These are phyloP conservation scores for Tokudaia muenninki DNA, from an alignment of 2,797 vertebrate species.

Conservation along the genomic window DNA sequence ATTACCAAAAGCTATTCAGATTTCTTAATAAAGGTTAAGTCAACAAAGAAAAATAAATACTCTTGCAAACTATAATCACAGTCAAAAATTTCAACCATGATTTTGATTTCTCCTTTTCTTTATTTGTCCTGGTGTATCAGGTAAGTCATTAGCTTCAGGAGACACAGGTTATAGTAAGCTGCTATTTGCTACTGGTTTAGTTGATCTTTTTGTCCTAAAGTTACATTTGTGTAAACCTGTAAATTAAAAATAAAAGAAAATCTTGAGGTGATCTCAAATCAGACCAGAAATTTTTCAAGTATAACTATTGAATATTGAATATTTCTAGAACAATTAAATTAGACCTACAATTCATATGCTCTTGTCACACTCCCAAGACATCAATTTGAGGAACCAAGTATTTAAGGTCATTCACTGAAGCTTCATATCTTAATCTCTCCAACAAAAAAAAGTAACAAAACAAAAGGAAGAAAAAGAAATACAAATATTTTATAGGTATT, in stretches of 20 bases:
- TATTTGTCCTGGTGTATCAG: not conserved
- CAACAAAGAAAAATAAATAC: conserved; percentile 43
- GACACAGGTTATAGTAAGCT: too few species aligned
- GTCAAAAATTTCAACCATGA: not conserved
- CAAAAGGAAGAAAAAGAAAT: not conserved
- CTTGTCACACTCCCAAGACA: not conserved
- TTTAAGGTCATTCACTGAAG: not conserved
- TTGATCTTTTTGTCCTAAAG: not conserved
- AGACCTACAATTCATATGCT: not conserved
- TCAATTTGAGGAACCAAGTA: not conserved
- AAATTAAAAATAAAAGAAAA: not conserved
- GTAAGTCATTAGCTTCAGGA: not conserved
- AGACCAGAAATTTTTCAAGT: not conserved
- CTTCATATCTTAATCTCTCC: not conserved
- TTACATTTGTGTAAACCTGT: not conserved
- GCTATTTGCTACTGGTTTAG: not conserved
- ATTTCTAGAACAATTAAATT: not conserved
- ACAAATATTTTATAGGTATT: not conserved
- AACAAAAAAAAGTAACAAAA: not conserved
- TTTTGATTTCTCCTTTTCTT: not conserved
- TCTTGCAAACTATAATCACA: not conserved
- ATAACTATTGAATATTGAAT: not conserved
- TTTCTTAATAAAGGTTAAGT: conserved; percentile 86
- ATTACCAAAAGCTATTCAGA: conserved; percentile 82
- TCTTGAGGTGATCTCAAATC: not conserved